Conservation (phyloP, 2,113 vertebrate species). For the Phalacrocorax aristotelis region DNA sequence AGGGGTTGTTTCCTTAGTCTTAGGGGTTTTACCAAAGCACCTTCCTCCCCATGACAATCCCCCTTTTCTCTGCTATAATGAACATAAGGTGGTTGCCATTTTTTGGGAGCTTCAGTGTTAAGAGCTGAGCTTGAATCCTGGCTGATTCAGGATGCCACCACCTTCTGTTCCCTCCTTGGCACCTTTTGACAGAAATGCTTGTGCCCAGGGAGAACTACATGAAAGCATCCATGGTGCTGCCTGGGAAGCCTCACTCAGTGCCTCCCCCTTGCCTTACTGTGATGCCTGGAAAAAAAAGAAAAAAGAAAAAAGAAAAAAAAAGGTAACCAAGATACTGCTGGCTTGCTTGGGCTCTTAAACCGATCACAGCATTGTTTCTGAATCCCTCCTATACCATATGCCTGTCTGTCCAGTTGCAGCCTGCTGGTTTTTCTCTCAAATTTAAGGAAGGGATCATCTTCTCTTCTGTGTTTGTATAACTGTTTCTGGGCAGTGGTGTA, state of each 20-base stretch:
- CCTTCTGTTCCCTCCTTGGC: neutral
- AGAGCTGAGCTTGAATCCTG: neutral
- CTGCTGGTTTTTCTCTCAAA: neutral
- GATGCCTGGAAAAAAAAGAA: neutral
- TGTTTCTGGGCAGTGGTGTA: neutral
- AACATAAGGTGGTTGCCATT: neutral
- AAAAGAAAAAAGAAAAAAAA: neutral
- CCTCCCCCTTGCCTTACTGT: neutral
- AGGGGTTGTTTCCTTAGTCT: neutral
- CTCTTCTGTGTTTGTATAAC: neutral
- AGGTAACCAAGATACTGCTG: neutral
- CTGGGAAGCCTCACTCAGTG: neutral
- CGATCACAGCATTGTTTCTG: neutral
- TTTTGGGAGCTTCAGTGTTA: neutral
- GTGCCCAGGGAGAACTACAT: neutral
- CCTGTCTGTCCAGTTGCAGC: neutral
- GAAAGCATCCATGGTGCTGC: neutral
- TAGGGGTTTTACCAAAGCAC: neutral
- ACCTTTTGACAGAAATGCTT: neutral
- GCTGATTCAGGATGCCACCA: neutral
- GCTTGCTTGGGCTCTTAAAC: neutral
- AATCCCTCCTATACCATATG: neutral
- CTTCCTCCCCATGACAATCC: neutral
- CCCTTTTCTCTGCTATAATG: neutral
- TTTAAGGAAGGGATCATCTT: neutral